Evolutionary conservation across 1,140 invertebrate species (phyloP), one percentile per base, ranked within the genome.

Genomic region (Zaprionus ghesquierei): DNA sequence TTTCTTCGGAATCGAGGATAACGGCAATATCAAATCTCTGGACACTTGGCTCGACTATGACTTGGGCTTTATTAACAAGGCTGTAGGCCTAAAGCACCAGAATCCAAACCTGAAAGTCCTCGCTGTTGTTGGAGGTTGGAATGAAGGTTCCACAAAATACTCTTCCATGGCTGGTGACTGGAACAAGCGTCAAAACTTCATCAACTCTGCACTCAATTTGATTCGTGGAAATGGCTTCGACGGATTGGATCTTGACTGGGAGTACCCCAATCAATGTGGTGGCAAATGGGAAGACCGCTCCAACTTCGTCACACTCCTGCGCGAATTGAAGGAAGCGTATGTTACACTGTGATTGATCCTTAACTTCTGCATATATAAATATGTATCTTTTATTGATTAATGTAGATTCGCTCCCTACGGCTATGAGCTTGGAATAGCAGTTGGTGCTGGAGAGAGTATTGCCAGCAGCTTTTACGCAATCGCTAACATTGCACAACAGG

Each of bases 221-320:
- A 62, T 95, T 0, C 80, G 91, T 49, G 93, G 93, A 27, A 93
- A 96, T 74, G 92, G 93, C 5, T 97, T 97, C 68, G 95, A 97
- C 90, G 96, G 96, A 1, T 93, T 97, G 18, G 96, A 97, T 86
- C 15, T 97, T 2, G 96, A 97, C 82, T 97, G 96, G 96, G 96
- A 97, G 69, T 96, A 96, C 75, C 96, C 96, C 2, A 94, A 93
- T 23, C 93, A 94, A 70, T 91, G 95, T 60, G 95, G 95, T 50
- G 94, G 95, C 1, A 91, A 92, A n/a, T 69, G 93, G 23, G 92
- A 92, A 58, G 92, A 94, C 73, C 89, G 92, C 9, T 60, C 91
- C 64, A 92, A 94, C 90, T 93, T 93, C 87, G 90, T 93, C 60
- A 85, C 92, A 70, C 74, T 95, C 0, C 69, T 95, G 0, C 92